Conservation (phyloP, 2,888 invertebrate genomes). For the Cinara cedri region DNA sequence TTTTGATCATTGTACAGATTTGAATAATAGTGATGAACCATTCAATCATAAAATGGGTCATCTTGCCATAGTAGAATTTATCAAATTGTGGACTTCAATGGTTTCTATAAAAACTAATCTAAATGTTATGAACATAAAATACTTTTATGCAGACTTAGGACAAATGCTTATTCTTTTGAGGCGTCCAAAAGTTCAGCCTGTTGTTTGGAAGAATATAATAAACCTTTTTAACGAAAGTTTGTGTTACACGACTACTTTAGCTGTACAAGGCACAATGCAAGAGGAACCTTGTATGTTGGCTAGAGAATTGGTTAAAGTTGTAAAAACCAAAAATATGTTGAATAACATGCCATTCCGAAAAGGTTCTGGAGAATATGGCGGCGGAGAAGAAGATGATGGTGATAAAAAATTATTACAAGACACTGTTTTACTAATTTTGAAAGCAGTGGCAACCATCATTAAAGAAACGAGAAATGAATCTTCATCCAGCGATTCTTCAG, state of each 20-base stretch:
- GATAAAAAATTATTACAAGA: constrained; percentile 83
- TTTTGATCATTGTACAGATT: constrained; percentile 36
- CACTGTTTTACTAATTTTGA: constrained; percentile 83
- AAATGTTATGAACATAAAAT: constrained; percentile 85
- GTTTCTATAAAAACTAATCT: constrained; percentile 90
- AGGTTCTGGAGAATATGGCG: constrained; percentile 66
- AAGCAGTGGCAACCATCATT: constrained; percentile 87
- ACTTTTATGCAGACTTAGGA: constrained; percentile 84
- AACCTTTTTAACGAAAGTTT: constrained; percentile 87
- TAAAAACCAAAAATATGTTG: constrained; percentile 81
- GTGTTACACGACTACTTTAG: constrained; percentile 89
- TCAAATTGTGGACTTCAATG: constrained; percentile 86
- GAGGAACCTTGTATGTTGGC: constrained; percentile 88
- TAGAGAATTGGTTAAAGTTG: constrained; percentile 82
- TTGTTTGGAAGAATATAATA: constrained; percentile 83
- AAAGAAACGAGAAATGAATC: constrained; percentile 88
- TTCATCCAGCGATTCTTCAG: constrained; percentile 79
- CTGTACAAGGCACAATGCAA: constrained; percentile 83
- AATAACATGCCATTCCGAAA: constrained; percentile 65
- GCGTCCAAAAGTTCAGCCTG: constrained; percentile 75
- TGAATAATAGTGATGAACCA: constrained; percentile 17
- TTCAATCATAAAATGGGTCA: constrained; percentile 60
- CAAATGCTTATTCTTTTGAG: constrained; percentile 77
- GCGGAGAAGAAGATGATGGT: constrained; percentile 66
- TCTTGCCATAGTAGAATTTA: constrained; percentile 73